Evolutionary conservation across 2,113 vertebrate species (phyloP).

Genomic region (Python bivittatus): DNA sequence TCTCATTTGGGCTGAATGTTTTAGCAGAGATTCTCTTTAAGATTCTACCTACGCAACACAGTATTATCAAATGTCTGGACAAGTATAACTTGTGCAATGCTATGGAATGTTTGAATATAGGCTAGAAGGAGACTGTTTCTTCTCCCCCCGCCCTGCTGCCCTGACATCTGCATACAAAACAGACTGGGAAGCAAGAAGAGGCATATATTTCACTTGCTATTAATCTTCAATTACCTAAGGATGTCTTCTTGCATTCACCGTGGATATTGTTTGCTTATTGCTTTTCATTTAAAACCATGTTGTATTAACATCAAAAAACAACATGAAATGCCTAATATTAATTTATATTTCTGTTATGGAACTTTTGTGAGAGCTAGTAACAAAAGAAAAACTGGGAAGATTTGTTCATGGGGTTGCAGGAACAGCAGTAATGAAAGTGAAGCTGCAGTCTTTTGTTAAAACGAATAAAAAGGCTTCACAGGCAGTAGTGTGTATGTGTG

Average conservation of each 20-base stretch:
- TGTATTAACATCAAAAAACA: neutral
- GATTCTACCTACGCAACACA: constrained; percentile 5
- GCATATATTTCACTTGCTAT: constrained; percentile 17
- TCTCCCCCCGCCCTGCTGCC: neutral
- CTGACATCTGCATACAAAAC: neutral
- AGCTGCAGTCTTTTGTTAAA: neutral
- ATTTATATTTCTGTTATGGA: neutral
- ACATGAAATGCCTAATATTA: neutral
- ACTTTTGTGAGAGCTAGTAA: neutral
- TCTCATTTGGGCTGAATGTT: neutral
- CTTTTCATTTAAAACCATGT: neutral
- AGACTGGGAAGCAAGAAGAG: constrained; percentile 16
- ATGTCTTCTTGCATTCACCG: constrained; percentile 6
- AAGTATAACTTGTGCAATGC: constrained; percentile 24
- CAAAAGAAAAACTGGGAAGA: neutral
- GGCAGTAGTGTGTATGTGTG: neutral
- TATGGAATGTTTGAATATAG: constrained; percentile 45
- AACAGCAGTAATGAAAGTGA: neutral
- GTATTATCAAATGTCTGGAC: neutral
- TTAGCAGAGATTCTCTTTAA: neutral
- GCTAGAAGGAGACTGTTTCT: constrained; percentile 50
- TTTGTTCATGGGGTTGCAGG: neutral
- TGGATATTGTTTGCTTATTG: neutral
- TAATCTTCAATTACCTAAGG: constrained; percentile 15
- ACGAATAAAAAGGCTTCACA: neutral